phyloP scores from a whole-genome alignment of 2,113 vertebrate genomes.

The Microcebus ravelobensis region DNA sequence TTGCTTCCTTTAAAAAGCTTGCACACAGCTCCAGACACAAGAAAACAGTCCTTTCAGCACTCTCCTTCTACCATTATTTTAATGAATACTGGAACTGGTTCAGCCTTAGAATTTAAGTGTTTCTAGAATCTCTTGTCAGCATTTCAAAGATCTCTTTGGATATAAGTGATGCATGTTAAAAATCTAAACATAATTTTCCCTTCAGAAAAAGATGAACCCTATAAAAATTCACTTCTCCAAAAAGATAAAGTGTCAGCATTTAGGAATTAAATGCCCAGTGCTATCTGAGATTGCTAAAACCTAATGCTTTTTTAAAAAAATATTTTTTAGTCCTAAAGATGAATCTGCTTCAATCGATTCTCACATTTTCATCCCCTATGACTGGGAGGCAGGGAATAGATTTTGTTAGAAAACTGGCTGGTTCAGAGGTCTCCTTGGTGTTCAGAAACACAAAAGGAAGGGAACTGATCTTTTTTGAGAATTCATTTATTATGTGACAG shows the following conservation, averaged over 20 bases:
- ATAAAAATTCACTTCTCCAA: not conserved
- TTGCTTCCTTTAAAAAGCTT: slow-evolving; percentile 51
- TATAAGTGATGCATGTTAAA: slow-evolving; percentile 53
- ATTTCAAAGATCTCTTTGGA: slow-evolving; percentile 53
- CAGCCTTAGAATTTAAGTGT: slow-evolving; percentile 45
- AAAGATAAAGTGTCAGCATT: slow-evolving; percentile 20
- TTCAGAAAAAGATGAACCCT: slow-evolving; percentile 37
- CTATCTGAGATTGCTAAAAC: not conserved
- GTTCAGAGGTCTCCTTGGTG: not conserved
- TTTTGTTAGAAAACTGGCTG: not conserved
- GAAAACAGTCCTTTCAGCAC: not conserved
- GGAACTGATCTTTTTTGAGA: not conserved
- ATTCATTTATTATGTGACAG: not conserved
- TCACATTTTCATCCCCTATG: not conserved
- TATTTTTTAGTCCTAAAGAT: not conserved
- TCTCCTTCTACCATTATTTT: slow-evolving; percentile 57
- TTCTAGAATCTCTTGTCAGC: slow-evolving; percentile 59
- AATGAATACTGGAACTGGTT: slow-evolving; percentile 53
- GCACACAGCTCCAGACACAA: not conserved
- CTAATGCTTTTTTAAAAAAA: not conserved
- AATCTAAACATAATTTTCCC: slow-evolving; percentile 50
- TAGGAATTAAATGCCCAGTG: slow-evolving; percentile 1
- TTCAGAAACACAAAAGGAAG: not conserved
- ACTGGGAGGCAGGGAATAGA: not conserved
- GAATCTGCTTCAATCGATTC: not conserved